A percentile compares a stretch with the other conserved stretches of the same genome.
Evolutionary conservation across 2,888 invertebrate species (phyloP).

Genomic region (Halocaridina rubra): DNA sequence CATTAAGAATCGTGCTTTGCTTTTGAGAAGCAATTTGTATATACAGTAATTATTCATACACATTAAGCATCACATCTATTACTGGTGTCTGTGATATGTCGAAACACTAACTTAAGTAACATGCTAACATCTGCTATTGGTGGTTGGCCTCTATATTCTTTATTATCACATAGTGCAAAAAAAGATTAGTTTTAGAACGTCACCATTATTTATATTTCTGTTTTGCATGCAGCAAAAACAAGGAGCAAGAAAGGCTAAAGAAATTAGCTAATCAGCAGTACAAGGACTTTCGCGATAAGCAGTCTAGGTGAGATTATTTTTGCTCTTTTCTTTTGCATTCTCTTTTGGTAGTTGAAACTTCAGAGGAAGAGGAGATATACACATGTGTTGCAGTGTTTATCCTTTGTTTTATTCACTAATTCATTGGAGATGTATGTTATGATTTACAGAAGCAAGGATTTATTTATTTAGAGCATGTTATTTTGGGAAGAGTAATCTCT

Average conservation of each 20-base stretch:
- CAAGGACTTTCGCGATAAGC: constrained; percentile 62
- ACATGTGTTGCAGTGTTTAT: too few species aligned
- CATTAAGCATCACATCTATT: constrained; percentile 13
- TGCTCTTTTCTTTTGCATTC: too few species aligned
- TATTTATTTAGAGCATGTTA: too few species aligned
- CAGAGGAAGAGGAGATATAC: too few species aligned
- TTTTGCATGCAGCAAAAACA: constrained; percentile 60
- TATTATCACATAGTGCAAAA: constrained; percentile 9
- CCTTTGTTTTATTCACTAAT: too few species aligned
- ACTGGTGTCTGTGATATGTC: constrained; percentile 18
- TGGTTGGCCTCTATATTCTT: constrained; percentile 11
- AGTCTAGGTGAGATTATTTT: constrained; percentile 61
- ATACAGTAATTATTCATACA: too few species aligned
- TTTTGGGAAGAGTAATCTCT: too few species aligned
- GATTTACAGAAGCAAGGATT: too few species aligned
- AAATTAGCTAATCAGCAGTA: constrained; percentile 63
- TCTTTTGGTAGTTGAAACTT: too few species aligned
- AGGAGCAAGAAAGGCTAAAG: constrained; percentile 63
- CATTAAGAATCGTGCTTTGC: too few species aligned
- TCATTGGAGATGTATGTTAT: too few species aligned
- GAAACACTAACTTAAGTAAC: constrained; percentile 11
- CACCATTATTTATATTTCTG: constrained; percentile 35
- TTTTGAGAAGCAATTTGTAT: too few species aligned
- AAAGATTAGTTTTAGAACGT: constrained; percentile 15
- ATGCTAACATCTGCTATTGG: constrained; percentile 34